Conservation (phyloP, 37 sponge, comb jelly and placozoan species). For the Bolinopsis microptera region DNA sequence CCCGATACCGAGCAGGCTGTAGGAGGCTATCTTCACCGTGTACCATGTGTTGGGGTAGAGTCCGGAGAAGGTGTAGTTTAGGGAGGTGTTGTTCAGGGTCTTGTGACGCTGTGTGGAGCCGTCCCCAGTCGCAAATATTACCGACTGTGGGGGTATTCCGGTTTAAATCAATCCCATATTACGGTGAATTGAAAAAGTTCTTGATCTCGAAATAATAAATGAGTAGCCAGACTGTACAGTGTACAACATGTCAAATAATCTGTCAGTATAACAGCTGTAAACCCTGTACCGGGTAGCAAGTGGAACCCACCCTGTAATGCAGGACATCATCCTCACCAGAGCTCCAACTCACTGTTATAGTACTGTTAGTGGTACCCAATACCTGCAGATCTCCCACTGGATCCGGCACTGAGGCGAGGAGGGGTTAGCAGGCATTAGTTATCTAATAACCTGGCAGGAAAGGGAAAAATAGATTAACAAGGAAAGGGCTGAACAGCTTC, state of each 20-base stretch:
- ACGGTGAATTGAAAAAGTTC: too few relatives aligned
- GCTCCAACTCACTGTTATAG: not conserved
- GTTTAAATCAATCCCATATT: too few relatives aligned
- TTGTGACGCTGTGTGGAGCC: not conserved
- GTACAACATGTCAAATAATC: too few relatives aligned
- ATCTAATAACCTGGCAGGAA: too few relatives aligned
- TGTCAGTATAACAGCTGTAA: too few relatives aligned
- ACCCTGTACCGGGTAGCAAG: not conserved
- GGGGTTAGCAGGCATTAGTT: too few relatives aligned
- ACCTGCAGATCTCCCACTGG: not conserved
- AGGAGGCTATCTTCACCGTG: not conserved
- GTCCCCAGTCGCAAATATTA: not conserved
- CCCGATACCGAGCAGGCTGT: not conserved
- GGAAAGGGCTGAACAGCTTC: too few relatives aligned
- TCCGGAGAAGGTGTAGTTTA: constrained; percentile 10
- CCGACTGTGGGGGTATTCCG: not conserved
- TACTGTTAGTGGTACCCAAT: not conserved
- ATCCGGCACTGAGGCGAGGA: not conserved
- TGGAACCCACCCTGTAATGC: not conserved
- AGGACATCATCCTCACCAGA: not conserved
- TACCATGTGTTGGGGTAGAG: not conserved
- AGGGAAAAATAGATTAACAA: too few relatives aligned
- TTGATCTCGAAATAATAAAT: too few relatives aligned
- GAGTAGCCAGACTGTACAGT: too few relatives aligned
- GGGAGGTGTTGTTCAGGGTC: not conserved